Base-by-base conservation (phyloP, 2,888 invertebrate species). In the Patella caerulea region DNA sequence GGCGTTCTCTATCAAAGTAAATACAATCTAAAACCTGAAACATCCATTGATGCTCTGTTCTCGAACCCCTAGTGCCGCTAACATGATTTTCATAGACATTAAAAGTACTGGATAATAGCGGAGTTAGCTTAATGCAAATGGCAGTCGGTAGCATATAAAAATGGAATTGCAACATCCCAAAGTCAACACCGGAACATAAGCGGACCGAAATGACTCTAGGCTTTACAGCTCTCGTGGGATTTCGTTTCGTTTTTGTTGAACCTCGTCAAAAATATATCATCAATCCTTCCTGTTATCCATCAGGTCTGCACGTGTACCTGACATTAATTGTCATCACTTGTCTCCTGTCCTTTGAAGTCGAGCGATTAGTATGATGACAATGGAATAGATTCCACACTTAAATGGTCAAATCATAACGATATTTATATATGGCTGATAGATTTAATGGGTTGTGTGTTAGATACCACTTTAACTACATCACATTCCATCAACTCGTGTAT, bases 141-240 rank as follows among this genome's bases (percentile, higher is more conserved):
- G 65, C 65, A 12, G 65, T 24, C 65, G 65, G 65, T 65, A 24
- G 19, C 24, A 24, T 65, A 65, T 24, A 65, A 65, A 65, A 24
- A 65, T 65, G 65, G 65, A 65, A 65, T 65, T 65, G 65, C 19
- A 24, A 65, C 65, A 65, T 65, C 65, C 65, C 65, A 24, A 65
- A 24, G 65, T 65, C 19, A 65, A 65, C 65, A 65, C 19, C 65
- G 9, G 65, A 65, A 19, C 24, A 65, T 24, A 65, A 65, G 65
- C 65, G 65, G 65, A 65, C 65, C 65, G 65, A 65, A 65, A 65
- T 65, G 65, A 65, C 65, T 65, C 65, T 65, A 65, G 19, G 24
- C 24, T 65, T 65, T 24, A 24, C 65, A 24, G 14, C 65, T 65
- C 65, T 65, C 65, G 3, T 24, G 65, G 65, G 65, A 65, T 65